phyloP scores from a whole-genome alignment of 2,888 invertebrate species.

The Thysanoteuthis rhombus region DNA sequence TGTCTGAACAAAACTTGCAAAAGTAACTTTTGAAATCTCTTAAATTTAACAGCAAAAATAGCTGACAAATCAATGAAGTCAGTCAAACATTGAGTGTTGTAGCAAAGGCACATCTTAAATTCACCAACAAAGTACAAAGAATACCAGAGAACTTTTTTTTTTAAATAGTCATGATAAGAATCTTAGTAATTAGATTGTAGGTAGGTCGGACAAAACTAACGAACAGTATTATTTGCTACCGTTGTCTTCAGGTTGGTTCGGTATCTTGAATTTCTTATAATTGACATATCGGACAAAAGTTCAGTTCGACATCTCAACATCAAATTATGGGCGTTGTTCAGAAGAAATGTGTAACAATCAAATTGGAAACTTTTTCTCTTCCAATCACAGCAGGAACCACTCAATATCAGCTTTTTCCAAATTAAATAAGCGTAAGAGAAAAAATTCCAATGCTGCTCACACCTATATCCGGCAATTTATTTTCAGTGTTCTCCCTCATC shows the following conservation, averaged over 20 bases:
- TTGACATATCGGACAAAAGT: not conserved
- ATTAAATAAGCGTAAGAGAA: not conserved
- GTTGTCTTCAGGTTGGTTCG: not conserved
- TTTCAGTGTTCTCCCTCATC: not conserved
- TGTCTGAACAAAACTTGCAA: too few relatives aligned
- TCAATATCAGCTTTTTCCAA: not conserved
- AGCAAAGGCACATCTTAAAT: not conserved
- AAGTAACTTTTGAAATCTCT: too few relatives aligned
- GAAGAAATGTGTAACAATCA: not conserved
- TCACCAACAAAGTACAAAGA: not conserved
- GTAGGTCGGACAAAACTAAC: not conserved
- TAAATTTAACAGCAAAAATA: too few relatives aligned
- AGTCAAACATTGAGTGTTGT: too few relatives aligned
- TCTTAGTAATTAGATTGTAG: not conserved
- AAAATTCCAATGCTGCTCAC: not conserved
- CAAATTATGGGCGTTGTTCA: not conserved
- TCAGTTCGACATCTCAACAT: not conserved
- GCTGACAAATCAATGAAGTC: too few relatives aligned
- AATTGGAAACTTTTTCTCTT: too few relatives aligned
- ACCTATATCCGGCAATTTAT: not conserved
- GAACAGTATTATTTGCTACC: not conserved
- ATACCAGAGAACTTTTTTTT: not conserved
- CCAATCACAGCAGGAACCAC: not conserved
- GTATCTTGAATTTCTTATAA: not conserved
- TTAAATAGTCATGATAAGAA: not conserved